Evolutionary conservation across 2,888 invertebrate genomes (phyloP).

Genomic region (Monopis laevigella): DNA sequence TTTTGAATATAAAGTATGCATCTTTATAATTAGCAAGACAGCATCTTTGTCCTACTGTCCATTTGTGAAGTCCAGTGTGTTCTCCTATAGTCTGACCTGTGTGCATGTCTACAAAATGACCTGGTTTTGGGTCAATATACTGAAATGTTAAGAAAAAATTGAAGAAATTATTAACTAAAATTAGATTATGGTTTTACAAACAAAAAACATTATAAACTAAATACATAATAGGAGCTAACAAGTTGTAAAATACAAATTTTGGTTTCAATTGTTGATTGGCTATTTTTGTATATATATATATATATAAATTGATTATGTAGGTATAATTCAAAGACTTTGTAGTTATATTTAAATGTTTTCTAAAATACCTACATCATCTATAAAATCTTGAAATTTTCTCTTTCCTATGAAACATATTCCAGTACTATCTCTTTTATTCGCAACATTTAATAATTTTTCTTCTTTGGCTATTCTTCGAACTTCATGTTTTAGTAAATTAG

Average conservation of each 20-base stretch:
- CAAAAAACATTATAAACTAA: too few relatives aligned
- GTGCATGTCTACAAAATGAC: conserved; percentile 85
- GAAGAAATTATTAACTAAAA: too few relatives aligned
- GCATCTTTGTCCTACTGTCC: conserved; percentile 92
- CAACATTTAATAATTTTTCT: conserved; percentile 73
- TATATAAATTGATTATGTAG: too few relatives aligned
- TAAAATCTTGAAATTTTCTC: conserved; percentile 87
- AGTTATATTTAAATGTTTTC: too few relatives aligned
- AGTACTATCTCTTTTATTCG: conserved; percentile 84
- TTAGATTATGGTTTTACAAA: too few relatives aligned
- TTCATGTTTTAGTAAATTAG: conserved; percentile 75
- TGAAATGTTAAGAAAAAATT: conserved; percentile 44
- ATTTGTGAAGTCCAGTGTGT: conserved; percentile 90
- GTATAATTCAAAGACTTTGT: too few relatives aligned
- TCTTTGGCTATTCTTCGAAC: conserved; percentile 82
- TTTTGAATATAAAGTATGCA: conserved; percentile 80
- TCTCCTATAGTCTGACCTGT: conserved; percentile 77
- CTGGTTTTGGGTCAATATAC: conserved; percentile 83
- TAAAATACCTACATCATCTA: conserved; percentile 85
- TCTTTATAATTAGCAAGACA: conserved; percentile 68
- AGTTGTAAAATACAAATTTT: too few relatives aligned
- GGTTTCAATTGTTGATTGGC: too few relatives aligned
- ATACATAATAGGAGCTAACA: too few relatives aligned
- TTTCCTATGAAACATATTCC: conserved; percentile 98
- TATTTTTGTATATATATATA: too few relatives aligned